A percentile compares a stretch with the other conserved stretches of the same genome.
Conservation (phyloP, 2,113 vertebrate species). For the Grantiella picta region DNA sequence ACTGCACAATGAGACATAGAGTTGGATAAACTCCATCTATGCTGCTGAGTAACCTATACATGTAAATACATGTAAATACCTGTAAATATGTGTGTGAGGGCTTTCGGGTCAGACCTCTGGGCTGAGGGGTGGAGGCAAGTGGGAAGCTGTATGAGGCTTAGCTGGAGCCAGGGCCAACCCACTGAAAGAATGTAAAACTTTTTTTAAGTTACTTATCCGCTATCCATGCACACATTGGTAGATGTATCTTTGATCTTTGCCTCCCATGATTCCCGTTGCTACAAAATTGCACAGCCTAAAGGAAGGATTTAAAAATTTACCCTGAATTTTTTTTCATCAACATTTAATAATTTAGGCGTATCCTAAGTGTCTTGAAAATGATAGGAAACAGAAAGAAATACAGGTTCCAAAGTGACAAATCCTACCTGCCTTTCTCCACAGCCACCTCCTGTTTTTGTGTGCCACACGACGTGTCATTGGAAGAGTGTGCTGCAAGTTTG, state of each 20-base stretch:
- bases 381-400: background rate
- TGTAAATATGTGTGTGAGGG: fast-evolving
- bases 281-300: background rate
- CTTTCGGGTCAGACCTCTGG: background rate
- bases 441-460: background rate
- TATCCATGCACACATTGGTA: background rate
- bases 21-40: background rate
- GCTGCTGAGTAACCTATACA: background rate
- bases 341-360: background rate
- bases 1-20: background rate
- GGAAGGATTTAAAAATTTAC: background rate
- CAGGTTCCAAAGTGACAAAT: background rate
- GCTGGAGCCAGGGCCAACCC: background rate
- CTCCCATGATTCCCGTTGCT: background rate
- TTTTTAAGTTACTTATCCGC: background rate
- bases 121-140: fast-evolving
- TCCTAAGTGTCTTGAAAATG: background rate
- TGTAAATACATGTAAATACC: background rate
- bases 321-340: background rate
- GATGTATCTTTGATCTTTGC: background rate
- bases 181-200: background rate
- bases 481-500: background rate
- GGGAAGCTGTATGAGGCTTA: background rate
- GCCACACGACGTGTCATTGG: background rate
- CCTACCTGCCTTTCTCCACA: background rate